Evolutionary conservation across 92 coral and sea anemone genomes (phyloP), one percentile per base, ranked within the genome.

Genomic region (Ricordea florida): DNA sequence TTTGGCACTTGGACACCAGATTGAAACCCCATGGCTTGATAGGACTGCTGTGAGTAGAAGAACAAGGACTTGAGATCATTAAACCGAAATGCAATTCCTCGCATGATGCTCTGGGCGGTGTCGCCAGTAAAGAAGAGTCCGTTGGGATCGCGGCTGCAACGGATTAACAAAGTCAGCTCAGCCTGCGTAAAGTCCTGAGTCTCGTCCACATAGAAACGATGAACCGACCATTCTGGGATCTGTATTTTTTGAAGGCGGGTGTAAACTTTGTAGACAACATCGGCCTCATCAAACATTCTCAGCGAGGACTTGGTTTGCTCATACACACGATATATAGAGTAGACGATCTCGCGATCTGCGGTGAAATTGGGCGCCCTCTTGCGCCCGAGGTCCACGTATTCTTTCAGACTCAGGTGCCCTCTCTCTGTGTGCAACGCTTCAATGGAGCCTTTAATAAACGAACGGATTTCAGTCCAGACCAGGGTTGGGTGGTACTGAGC

Each of bases 161-260:
- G 94, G 58, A 94, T 94, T 13, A 94, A 85, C 13, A 94, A 68
- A 7, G 87, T 82, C 62, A 94, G 51, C 65, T 94, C 98, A 13
- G 98, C 97, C 59, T 94, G 97, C 6, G 98, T 92, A 70, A 94
- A 94, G 62, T 94, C 98, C 77, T 94, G 98, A 10, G 98, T 94
- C 55, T 94, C 98, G 42, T 94, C 98, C 0, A 94, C 98, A 36
- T 92, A 94, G 50, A 92, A 67, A 24, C 90, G 87, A 71, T 94
- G 98, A 51, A 94, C 78, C 48, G 98, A 94, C 98, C 97, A 94
- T n/a, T 80, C 88, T 3, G 91, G 97, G 9, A 72, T 84, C 30
- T 70, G 79, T 17, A 67, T 29, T 23, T 75, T 50, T 55, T 76
- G 81, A 21, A 94, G 87, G 14, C 98, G 98, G 7, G 50, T 69